phyloP scores from a whole-genome alignment of 2,888 invertebrate species.

The Diarsia dahlii region DNA sequence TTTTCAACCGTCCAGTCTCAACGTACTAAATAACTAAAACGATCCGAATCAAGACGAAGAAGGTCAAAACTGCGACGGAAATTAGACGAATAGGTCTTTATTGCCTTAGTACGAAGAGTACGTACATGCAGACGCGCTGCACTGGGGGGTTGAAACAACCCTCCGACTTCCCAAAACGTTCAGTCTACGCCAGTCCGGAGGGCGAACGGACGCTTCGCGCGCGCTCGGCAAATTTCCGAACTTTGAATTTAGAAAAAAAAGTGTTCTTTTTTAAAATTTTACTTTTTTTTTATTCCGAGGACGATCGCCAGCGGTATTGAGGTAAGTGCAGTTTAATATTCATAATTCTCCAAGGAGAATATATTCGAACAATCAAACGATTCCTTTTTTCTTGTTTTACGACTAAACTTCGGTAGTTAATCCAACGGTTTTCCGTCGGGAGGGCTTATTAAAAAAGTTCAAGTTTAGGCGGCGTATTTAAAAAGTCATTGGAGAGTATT shows the following conservation, averaged over 20 bases:
- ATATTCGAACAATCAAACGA: conserved; percentile 73
- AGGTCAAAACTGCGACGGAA: conserved; percentile 78
- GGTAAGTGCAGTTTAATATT: conserved; percentile 75
- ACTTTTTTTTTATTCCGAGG: conserved; percentile 63
- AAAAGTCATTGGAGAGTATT: conserved; percentile 76
- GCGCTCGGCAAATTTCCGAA: conserved; percentile 64
- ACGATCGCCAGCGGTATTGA: conserved; percentile 60
- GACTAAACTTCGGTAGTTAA: conserved; percentile 81
- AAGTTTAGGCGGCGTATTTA: conserved; percentile 75
- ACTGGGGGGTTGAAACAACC: conserved; percentile 74
- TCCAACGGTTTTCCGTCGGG: conserved; percentile 71
- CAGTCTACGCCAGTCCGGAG: conserved; percentile 76
- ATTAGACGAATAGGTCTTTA: conserved; percentile 76
- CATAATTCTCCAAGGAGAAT: conserved; percentile 64
- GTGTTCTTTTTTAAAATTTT: conserved; percentile 71
- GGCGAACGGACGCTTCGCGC: conserved; percentile 65
- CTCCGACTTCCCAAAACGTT: conserved; percentile 59
- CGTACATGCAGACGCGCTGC: conserved; percentile 74
- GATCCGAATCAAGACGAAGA: conserved; percentile 73
- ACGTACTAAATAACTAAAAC: conserved; percentile 71
- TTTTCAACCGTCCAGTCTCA: conserved; percentile 14
- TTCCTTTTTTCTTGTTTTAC: conserved; percentile 74
- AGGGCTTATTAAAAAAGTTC: conserved; percentile 86
- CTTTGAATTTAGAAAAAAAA: conserved; percentile 69
- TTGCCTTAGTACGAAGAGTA: conserved; percentile 62